A percentile compares a stretch with the other conserved stretches of the same genome.
phyloP scores from a whole-genome alignment of 2,113 vertebrate species.

The Syngnathus typhle region DNA sequence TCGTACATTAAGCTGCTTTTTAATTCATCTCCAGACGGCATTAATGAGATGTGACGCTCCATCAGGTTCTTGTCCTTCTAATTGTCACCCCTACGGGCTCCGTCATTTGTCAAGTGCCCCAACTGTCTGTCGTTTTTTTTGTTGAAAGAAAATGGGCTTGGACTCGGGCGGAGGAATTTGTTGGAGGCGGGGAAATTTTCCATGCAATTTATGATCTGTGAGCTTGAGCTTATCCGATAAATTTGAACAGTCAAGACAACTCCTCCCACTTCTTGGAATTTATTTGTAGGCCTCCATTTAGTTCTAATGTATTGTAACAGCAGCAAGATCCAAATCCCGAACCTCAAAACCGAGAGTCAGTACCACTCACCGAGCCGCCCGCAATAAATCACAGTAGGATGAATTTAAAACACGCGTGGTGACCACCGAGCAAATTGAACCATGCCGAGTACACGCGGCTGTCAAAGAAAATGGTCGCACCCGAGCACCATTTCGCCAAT shows the following conservation, averaged over 20 bases:
- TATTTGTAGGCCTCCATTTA: too few relatives aligned
- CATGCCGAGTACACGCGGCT: constrained; percentile 37
- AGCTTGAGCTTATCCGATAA: neutral
- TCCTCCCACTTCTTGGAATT: too few relatives aligned
- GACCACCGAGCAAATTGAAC: constrained; percentile 35
- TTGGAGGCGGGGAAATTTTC: constrained; percentile 17
- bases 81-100: constrained; percentile 34
- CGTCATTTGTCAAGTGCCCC: constrained; percentile 26
- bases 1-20: constrained; percentile 37
- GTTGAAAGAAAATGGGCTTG: constrained; percentile 14
- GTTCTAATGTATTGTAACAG: too few relatives aligned
- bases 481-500: constrained; percentile 56
- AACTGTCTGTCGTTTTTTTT: constrained; percentile 35
- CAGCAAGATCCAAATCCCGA: neutral
- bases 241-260: too few relatives aligned
- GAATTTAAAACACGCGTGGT: neutral
- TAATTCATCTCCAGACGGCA: constrained; percentile 60
- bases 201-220: neutral
- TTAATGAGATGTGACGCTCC: constrained; percentile 69
- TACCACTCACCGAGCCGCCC: neutral
- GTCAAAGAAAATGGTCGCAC: constrained; percentile 62
- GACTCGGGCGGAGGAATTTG: constrained; percentile 26
- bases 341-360: neutral
- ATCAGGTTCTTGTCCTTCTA: constrained; percentile 51
- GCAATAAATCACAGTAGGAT: constrained; percentile 1